Evolutionary conservation across 37 sponge, comb jelly and placozoan species (phyloP), one percentile per base, ranked within the genome.

Genomic region (Sycon ciliatum): DNA sequence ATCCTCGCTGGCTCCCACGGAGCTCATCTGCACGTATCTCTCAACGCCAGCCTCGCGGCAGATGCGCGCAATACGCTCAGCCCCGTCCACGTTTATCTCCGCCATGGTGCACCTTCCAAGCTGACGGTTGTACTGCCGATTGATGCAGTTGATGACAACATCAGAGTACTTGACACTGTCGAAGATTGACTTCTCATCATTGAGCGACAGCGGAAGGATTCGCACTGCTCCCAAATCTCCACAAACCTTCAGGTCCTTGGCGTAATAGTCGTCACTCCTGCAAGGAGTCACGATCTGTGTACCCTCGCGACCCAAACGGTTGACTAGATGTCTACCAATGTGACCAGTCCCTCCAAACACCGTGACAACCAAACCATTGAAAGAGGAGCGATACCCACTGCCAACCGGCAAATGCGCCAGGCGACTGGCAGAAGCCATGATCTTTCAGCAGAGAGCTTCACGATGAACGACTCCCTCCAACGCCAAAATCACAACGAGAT

Each of bases 321-420:
- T 97, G 32, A 97, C 87, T 4, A 97, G 67, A 57, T 92, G 92
- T 40, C 99, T 74, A 11, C 99, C 99, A 11, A 77, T 46, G 68
- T 86, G 85, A 26, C 99, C 99, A 20, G 99, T 86, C n/a, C 85
- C 81, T 27, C 99, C 99, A 81, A 97, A 97, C 39, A 97, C 88
- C 16, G 99, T 92, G 22, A 89, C 99, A 56, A 84, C 82, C n/a
- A 83, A 61, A 9, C 94, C 93, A 81, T 83, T 89, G 79, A 86
- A 83, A 35, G 99, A 97, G 22, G 99, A 97, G 0, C 99, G 73
- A 0, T 94, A 94, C 3, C 99, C 99, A 5, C 85, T 56, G 9
- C 99, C 99, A n/a, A n/a, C n/a, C n/a, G n/a, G n/a, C n/a, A n/a
- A n/a, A n/a, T n/a, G n/a, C n/a, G n/a, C n/a, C n/a, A n/a, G n/a